These are phyloP conservation scores for Limnephilus lunatus DNA, from an alignment of 2,888 invertebrate species.

Conservation along the genomic window DNA sequence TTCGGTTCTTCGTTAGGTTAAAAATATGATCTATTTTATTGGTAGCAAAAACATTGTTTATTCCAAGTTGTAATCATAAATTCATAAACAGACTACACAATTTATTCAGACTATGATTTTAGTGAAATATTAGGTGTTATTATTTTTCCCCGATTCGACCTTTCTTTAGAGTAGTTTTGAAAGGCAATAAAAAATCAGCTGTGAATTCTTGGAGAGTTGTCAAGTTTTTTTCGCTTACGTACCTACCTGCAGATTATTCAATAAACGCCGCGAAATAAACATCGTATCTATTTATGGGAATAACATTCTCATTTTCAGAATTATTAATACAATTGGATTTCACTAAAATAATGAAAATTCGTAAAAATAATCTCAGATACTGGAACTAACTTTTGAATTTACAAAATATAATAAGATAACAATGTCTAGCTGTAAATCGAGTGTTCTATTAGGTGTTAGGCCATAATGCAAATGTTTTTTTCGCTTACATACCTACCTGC, in stretches of 20 bases:
- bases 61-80: too few relatives aligned
- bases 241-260: not conserved
- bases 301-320: not conserved
- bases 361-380: not conserved
- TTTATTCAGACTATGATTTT: too few relatives aligned
- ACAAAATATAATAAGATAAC: not conserved
- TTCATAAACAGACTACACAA: too few relatives aligned
- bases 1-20: too few relatives aligned
- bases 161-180: not conserved
- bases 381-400: not conserved
- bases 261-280: not conserved
- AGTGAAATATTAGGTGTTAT: not conserved
- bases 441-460: not conserved
- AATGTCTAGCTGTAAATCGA: not conserved
- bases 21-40: too few relatives aligned
- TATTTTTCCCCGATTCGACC: not conserved
- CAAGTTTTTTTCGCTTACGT: not conserved
- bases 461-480: not conserved
- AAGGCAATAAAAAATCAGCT: conserved; percentile 31
- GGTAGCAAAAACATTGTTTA: too few relatives aligned
- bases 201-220: conserved; percentile 31
- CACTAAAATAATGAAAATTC: too few relatives aligned
- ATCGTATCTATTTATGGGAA: not conserved
- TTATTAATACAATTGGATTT: not conserved
- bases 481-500: not conserved